Base-by-base conservation (phyloP, 2,797 vertebrate species). In the Poeciliopsis turneri region DNA sequence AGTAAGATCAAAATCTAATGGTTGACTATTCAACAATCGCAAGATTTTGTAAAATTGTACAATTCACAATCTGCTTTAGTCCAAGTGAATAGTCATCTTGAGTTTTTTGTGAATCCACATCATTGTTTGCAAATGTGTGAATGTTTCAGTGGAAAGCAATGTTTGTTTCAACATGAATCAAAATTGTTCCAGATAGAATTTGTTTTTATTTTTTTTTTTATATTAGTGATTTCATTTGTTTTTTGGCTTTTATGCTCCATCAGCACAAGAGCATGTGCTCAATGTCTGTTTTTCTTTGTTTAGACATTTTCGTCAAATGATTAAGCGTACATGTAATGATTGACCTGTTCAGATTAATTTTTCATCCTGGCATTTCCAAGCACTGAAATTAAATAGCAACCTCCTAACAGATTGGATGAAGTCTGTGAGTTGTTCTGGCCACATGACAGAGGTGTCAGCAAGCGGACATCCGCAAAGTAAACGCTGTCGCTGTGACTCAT, bases 331-430 rank as follows among this genome's bases (percentile, higher is more conserved):
- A 74, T 43, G 39, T 69, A 25, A 69, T 76, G 78, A 76, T 69
- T 76, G 77, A 83, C 46, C 66, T 15, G 18, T 33, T 51, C 72
- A 79, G 75, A 87, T 82, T 18, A 84, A 51, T 87, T 87, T 88
- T 87, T 87, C 72, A 90, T 81, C 69, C 69, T 78, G 77, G 73
- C 76, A 84, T 93, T 91, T 91, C 78, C 88, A 88, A 87, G 84
- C 78, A 72, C 49, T 71, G n/a, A 88, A 91, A 93, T 90, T 88
- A 92, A 89, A 57, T 84, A 88, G 80, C n/a, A 69, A 84, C 82
- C 81, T 78, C 78, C 78, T 64, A 87, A 89, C 74, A 86, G 87
- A 94, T 88, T 88, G 81, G 77, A 84, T 87, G 87, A 57, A 81
- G 80, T 79, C 68, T 83, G 78, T 45, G 76, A 87, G 86, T 61